These are phyloP conservation scores for Cataglyphis altisquamis DNA, from an alignment of 2,888 invertebrate genomes.

Conservation along the genomic window DNA sequence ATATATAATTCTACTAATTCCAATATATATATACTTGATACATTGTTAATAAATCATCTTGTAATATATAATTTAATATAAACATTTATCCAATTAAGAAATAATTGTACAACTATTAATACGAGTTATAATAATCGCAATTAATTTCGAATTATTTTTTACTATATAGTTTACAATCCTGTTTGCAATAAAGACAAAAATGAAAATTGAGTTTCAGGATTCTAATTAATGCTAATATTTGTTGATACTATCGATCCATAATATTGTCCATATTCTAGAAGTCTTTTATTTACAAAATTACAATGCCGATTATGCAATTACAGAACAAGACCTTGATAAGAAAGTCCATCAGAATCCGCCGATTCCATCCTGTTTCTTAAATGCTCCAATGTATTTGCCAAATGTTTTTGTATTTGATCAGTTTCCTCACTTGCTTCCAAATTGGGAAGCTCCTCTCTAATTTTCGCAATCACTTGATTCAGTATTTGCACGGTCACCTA, in stretches of 20 bases:
- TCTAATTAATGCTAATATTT: not conserved
- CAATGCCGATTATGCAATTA: conserved; percentile 78
- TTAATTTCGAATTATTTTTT: not conserved
- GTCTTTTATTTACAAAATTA: conserved; percentile 79
- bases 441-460: conserved; percentile 97
- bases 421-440: conserved; percentile 98
- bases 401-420: conserved; percentile 98
- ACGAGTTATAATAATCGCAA: conserved; percentile 6
- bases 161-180: not conserved
- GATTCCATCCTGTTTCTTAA: conserved; percentile 91
- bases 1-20: conserved; percentile 51
- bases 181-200: conserved; percentile 9
- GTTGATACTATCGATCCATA: not conserved
- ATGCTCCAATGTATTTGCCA: conserved; percentile 95
- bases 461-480: conserved; percentile 94
- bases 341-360: conserved; percentile 89
- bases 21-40: conserved; percentile 34
- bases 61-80: conserved; percentile 39
- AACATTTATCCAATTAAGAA: conserved; percentile 19
- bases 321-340: conserved; percentile 89
- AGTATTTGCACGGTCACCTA: conserved; percentile 90
- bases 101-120: conserved; percentile 33
- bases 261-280: conserved; percentile 45
- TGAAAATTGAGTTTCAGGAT: conserved; percentile 14
- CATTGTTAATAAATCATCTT: conserved; percentile 57